Base-by-base conservation (phyloP, 1,140 invertebrate species). In the Ceratosolen fusciceps region DNA sequence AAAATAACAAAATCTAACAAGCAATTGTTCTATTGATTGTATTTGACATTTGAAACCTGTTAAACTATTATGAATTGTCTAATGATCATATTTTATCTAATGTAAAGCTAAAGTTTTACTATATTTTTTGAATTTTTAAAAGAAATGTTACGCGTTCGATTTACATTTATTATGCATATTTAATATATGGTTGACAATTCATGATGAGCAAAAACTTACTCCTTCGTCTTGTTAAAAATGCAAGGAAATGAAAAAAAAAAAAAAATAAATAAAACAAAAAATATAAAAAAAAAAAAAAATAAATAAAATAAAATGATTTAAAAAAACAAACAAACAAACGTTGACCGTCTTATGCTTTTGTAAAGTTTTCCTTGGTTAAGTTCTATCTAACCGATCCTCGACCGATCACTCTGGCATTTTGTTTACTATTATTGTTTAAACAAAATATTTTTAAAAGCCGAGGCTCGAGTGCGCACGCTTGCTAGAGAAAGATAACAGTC, bases 1-100 rank as follows among this genome's bases (percentile, higher is more conserved):
- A 86, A 85, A 86, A 84, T 87, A 86, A 86, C 82, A 83, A 85
- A n/a, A 84, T 84, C 80, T 83, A 85, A 85, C 83, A 86, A 86
- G 83, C 83, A 82, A 85, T 87, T 83, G 83, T 86, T 87, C 84
- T 86, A 81, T 52, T 81, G 70, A 80, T 80, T 68, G 56, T 77
- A 76, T 68, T 73, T 74, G 74, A 81, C 68, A 65, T 80, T 80
- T 80, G 65, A 21, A 76, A 67, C 62, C 56, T 73, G 79, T 80
- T 80, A 65, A 75, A 76, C 58, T 77, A 70, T 80, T 80, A 34
- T 80, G 74, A 77, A 76, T 80, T 80, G 79, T 80, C 74, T 62
- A 34, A 56, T 75, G 73, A 76, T 77, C 29, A 75, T 26, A 75
- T 75, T 80, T 80, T 80, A 67, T 75, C 70, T 31, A 74, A 47